Evolutionary conservation across 2,113 vertebrate species (phyloP), one percentile per base, ranked within the genome.

Genomic region (Silurus glanis): DNA sequence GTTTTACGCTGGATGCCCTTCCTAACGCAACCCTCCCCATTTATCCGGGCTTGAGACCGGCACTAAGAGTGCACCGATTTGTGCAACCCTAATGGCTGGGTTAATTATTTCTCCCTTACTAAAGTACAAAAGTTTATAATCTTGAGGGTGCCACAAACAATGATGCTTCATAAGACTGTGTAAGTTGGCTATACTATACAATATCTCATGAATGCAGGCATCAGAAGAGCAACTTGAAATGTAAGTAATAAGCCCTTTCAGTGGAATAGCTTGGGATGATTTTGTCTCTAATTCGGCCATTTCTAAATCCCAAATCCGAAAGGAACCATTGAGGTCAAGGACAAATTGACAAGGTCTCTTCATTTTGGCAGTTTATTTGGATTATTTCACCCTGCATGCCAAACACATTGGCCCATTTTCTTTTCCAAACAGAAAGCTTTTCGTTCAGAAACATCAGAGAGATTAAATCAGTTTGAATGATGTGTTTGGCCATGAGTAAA

Each of bases 281-380:
- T 55, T 83, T 58, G 51, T 14, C 25, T 37, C 51, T 9, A 45
- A 37, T 37, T 59, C 56, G 21, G 25, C 16, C 23, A 25, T 75
- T 23, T 74, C 23, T n/a, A 74, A n/a, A 84, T 47, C 55, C 69
- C 28, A n/a, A n/a, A 28, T 67, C 55, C 28, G 21, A n/a, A 49
- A 69, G 37, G 28, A 84, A 59, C 28, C 8, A 47, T 75, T 59
- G 69, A 84, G 61, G 69, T 84, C 83, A 75, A 83, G 67, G 82
- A 59, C 82, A 69, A 83, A 58, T 17, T 56, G 67, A 83, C 82
- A 83, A 49, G 56, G 56, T 61, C 69, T 61, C 69, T 84, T 13
- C 13, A 1, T 61, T 75, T 74, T 56, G 69, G 69, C 69, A 80
- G 25, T 37, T 59, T 37, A 45, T 80, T 45, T 23, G 28, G 55